phyloP scores from a whole-genome alignment of 2,113 vertebrate genomes.

The Gobiocypris rarus region DNA sequence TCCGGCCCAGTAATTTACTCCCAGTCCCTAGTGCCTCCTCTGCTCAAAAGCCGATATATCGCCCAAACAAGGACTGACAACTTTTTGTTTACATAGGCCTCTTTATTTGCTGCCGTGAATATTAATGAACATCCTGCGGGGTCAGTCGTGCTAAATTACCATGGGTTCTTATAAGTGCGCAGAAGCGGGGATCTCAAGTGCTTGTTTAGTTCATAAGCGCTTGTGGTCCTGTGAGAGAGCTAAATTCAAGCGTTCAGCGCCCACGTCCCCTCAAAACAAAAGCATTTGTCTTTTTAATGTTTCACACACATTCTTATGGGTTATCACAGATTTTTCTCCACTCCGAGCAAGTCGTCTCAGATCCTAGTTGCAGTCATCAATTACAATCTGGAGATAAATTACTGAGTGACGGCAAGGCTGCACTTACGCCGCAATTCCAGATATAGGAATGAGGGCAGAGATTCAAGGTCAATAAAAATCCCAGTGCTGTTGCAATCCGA shows the following conservation, averaged over 20 bases:
- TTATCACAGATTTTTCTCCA: conserved; percentile 12
- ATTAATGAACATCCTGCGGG: conserved; percentile 5
- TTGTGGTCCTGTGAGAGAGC: background rate
- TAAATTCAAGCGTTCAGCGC: background rate
- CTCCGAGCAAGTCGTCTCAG: conserved; percentile 15
- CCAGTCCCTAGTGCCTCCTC: conserved; percentile 53
- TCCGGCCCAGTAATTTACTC: conserved; percentile 61
- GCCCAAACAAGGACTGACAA: conserved; percentile 50
- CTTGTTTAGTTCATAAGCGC: background rate
- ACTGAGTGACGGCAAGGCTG: conserved; percentile 40
- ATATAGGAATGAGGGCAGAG: conserved; percentile 35
- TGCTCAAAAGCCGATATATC: conserved; percentile 53
- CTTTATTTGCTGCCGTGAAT: conserved; percentile 28
- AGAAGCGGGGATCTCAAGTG: background rate
- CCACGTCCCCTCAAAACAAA: background rate
- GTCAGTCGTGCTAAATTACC: background rate
- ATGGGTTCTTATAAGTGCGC: background rate
- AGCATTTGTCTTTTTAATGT: conserved; percentile 26
- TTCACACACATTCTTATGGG: conserved; percentile 14
- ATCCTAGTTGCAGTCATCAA: conserved; percentile 35
- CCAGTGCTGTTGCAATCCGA: conserved; percentile 23
- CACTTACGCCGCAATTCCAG: conserved; percentile 34
- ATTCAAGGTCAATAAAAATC: conserved; percentile 53
- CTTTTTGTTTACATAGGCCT: conserved; percentile 41
- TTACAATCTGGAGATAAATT: conserved; percentile 55